Evolutionary conservation across 2,888 invertebrate species (phyloP), one percentile per base, ranked within the genome.

Genomic region (Antitype chi): DNA sequence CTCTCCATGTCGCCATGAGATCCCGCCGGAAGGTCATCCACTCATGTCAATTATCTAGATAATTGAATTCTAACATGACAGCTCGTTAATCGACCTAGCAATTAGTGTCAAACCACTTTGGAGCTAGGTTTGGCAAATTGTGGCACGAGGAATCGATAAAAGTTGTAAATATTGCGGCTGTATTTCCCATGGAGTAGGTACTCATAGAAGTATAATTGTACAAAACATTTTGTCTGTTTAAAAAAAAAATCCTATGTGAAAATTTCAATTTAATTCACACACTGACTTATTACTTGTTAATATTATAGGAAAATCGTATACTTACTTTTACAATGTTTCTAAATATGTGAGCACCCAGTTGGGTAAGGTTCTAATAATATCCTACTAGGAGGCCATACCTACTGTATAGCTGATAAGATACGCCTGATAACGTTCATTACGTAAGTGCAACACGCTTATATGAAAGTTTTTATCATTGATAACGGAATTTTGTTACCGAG

Each of bases 391-490:
- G 32, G 2, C 0, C 52, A 53, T 23, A 55, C 49, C 32, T 32
- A 59, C 74, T 60, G 74, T 47, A 38, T 38, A 8, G 5, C 0
- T 47, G 85, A 81, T 81, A 66, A 85, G 74, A 81, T 74, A 74
- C 8, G 9, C 5, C 43, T 23, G 85, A 85, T 81, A 81, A 28
- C 52, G 55, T 68, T 85, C 23, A 82, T 82, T 82, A 85, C 13
- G 63, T 82, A 68, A 82, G 67, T 75, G 76, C 55, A 71, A 66
- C 69, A 64, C n/a, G 77, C 67, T 82, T 76, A 76, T 76, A 85
- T 85, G 82, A 82, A 76, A 53, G 52, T 73, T 38, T 38, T 82
- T 85, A 82, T 82, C 86, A 47, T 6, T 47, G 82, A 72, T 76
- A 66, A 76, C 32, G n/a, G 32, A 3, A 0, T 82, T 73, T 28